These are phyloP conservation scores for Ischnus inquisitorius DNA, from an alignment of 2,888 invertebrate genomes.

Conservation along the genomic window DNA sequence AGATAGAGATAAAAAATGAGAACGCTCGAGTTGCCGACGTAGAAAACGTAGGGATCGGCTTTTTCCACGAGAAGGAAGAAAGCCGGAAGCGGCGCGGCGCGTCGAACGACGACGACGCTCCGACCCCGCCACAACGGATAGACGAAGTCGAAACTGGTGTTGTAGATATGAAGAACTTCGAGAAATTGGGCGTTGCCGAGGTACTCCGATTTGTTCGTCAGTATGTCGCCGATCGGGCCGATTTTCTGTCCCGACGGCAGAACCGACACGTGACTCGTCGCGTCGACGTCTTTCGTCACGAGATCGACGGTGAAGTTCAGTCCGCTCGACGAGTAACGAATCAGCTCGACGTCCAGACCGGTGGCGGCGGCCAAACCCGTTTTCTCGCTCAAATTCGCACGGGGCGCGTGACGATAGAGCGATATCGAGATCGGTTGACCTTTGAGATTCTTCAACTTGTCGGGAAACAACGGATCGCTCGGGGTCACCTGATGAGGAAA, in stretches of 20 bases:
- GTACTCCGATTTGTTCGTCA: slow-evolving; percentile 58
- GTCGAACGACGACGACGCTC: slow-evolving; percentile 60
- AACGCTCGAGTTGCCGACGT: slow-evolving; percentile 7
- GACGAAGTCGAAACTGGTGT: slow-evolving; percentile 22
- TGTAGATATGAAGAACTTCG: slow-evolving; percentile 43
- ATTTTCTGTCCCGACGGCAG: slow-evolving; percentile 48
- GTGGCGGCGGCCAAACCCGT: slow-evolving; percentile 19
- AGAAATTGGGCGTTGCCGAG: slow-evolving; percentile 62
- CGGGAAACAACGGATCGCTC: slow-evolving; percentile 57
- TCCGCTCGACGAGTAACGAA: slow-evolving; percentile 50
- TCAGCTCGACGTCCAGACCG: slow-evolving; percentile 65
- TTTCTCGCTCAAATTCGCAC: not conserved
- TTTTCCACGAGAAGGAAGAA: not conserved
- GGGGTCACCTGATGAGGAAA: not conserved
- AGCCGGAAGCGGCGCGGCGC: slow-evolving; percentile 35
- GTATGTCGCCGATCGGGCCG: slow-evolving; percentile 67
- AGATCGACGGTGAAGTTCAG: slow-evolving; percentile 65
- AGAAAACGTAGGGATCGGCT: not conserved
- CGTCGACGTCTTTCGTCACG: slow-evolving; percentile 35
- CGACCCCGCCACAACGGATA: slow-evolving; percentile 64
- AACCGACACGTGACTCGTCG: slow-evolving; percentile 47
- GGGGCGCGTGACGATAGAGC: slow-evolving; percentile 55
- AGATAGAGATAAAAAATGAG: slow-evolving; percentile 31
- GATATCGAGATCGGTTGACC: slow-evolving; percentile 62
- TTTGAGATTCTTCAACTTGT: slow-evolving; percentile 66